A percentile compares a stretch with the other conserved stretches of the same genome.
These are phyloP conservation scores for Yoshiicerus persimilis DNA, from an alignment of 1,140 invertebrate species.

Conservation along the genomic window DNA sequence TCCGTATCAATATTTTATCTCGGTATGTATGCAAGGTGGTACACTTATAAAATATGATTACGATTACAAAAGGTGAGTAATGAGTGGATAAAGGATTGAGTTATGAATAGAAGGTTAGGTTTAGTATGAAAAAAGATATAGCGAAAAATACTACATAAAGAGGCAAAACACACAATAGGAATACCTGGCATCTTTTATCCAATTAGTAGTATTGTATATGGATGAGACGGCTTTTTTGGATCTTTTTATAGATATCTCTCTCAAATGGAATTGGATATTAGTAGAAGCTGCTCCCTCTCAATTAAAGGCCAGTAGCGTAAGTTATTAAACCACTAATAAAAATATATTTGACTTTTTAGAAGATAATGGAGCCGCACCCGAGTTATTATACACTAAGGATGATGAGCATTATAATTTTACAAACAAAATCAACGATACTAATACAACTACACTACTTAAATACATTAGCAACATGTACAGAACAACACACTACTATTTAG, in stretches of 20 bases:
- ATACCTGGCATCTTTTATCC: neutral
- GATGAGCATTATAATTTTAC: neutral
- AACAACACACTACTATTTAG: neutral
- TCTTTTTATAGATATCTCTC: neutral
- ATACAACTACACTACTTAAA: neutral
- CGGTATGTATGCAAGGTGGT: neutral
- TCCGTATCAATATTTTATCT: neutral
- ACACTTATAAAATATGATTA: neutral
- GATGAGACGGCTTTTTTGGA: neutral
- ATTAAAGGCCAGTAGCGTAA: neutral
- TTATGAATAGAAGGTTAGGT: neutral
- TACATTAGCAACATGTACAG: neutral
- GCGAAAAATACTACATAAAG: neutral
- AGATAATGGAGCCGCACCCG: neutral
- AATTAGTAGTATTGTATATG: neutral
- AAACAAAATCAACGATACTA: neutral
- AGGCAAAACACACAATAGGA: neutral
- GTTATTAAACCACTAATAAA: neutral
- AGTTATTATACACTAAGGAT: neutral
- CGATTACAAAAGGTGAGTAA: neutral
- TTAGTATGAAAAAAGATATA: neutral
- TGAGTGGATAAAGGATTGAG: no score
- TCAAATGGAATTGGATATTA: neutral
- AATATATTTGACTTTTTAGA: neutral
- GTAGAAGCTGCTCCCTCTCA: neutral